phyloP scores from a whole-genome alignment of 2,888 invertebrate genomes.

The Eristalis intricaria region DNA sequence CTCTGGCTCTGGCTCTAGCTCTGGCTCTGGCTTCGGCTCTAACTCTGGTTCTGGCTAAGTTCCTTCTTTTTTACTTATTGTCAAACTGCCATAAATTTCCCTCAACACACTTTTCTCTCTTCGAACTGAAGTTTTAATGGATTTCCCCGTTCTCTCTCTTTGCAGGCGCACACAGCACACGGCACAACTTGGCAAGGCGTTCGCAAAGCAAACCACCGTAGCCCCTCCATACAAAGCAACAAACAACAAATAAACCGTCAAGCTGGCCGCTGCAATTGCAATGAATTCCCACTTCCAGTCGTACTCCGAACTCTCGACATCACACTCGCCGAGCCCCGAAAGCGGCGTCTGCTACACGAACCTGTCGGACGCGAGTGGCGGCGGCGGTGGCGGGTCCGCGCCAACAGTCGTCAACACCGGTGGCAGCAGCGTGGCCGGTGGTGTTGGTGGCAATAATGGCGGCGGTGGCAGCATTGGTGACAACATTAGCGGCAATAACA shows the following conservation, averaged over 20 bases:
- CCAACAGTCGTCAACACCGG: slow-evolving; percentile 25
- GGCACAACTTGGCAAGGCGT: neutral
- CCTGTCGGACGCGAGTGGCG: slow-evolving; percentile 77
- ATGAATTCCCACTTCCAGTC: slow-evolving; percentile 95
- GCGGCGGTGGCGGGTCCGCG: slow-evolving; percentile 35
- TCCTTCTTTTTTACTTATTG: too few relatives aligned
- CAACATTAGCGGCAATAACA: slow-evolving; percentile 53
- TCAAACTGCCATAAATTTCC: neutral
- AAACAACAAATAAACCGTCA: slow-evolving; percentile 79
- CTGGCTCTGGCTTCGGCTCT: neutral
- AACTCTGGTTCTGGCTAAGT: neutral
- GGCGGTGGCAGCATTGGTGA: slow-evolving; percentile 49
- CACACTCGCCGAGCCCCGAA: slow-evolving; percentile 88
- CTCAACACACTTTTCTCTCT: neutral
- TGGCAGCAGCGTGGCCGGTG: slow-evolving; percentile 29
- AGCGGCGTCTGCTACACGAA: slow-evolving; percentile 84
- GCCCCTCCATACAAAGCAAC: neutral
- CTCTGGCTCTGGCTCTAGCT: neutral
- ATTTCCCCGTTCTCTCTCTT: neutral
- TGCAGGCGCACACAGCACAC: neutral
- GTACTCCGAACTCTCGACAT: slow-evolving; percentile 89
- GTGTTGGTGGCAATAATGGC: slow-evolving; percentile 31
- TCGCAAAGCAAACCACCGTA: neutral
- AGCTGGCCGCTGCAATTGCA: slow-evolving; percentile 92
- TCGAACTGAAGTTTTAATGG: neutral